phyloP scores from a whole-genome alignment of 2,113 vertebrate species.

The Elanus axillaris region DNA sequence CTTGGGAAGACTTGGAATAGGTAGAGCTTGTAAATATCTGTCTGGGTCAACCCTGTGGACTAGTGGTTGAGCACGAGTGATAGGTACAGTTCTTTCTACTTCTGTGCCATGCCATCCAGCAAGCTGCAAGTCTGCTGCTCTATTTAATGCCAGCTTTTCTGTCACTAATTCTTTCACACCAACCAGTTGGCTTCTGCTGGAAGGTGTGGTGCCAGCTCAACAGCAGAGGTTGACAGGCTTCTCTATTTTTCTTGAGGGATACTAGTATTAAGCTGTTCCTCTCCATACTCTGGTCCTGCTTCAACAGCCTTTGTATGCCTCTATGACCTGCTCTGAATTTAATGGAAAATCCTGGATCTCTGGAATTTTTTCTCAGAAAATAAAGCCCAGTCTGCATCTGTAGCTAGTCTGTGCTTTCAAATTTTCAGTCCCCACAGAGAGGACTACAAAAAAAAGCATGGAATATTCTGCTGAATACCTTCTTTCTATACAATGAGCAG shows the following conservation, averaged over 20 bases:
- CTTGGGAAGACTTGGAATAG: background rate
- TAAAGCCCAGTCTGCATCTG: background rate
- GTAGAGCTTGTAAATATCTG: background rate
- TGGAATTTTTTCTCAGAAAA: background rate
- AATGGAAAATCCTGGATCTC: background rate
- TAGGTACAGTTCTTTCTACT: background rate
- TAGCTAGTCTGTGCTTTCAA: background rate
- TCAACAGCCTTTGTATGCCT: background rate
- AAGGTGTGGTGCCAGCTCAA: background rate
- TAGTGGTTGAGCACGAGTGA: background rate
- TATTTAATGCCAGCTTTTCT: background rate
- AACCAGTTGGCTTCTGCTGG: background rate
- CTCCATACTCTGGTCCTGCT: background rate
- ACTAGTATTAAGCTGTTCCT: background rate
- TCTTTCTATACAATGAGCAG: background rate
- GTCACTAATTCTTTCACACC: background rate
- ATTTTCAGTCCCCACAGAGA: background rate
- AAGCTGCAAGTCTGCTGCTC: background rate
- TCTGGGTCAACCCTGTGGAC: background rate
- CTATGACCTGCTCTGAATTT: background rate
- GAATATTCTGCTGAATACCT: background rate
- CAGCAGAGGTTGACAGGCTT: background rate
- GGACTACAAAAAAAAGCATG: background rate
- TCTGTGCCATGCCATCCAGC: background rate
- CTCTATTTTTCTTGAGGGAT: background rate